Conservation (phyloP, 2,797 vertebrate species). For the Poecilia velifera region DNA sequence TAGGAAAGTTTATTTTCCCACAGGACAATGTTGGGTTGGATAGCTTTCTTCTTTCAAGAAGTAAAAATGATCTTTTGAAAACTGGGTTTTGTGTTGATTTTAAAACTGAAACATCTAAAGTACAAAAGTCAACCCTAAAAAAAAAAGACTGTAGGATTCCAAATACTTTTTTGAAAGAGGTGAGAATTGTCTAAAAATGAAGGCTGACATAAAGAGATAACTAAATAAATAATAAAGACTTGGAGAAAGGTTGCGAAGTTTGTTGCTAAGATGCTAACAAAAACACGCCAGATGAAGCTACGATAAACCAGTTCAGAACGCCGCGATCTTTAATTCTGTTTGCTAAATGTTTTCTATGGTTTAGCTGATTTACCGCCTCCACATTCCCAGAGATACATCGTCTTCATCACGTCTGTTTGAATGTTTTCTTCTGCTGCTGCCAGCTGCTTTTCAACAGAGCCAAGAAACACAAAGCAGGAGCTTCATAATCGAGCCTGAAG, state of each 20-base stretch:
- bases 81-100: background rate
- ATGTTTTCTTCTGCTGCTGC: constrained; percentile 38
- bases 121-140: background rate
- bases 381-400: constrained; percentile 28
- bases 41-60: background rate
- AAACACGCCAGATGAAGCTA: background rate
- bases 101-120: background rate
- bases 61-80: background rate
- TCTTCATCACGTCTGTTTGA: constrained; percentile 27
- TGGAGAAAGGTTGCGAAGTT: constrained; percentile 25
- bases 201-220: constrained; percentile 39
- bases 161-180: constrained; percentile 7
- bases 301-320: constrained; percentile 45
- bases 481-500: constrained; percentile 11
- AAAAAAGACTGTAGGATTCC: background rate
- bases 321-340: constrained; percentile 46
- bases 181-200: constrained; percentile 31
- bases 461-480: constrained; percentile 29
- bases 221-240: constrained; percentile 27
- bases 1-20: background rate
- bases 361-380: constrained; percentile 25
- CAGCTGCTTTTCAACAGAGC: constrained; percentile 30
- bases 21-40: background rate
- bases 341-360: constrained; percentile 48
- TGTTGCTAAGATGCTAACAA: no score